phyloP scores from a whole-genome alignment of 2,797 vertebrate species.

The Heterohyrax brucei region DNA sequence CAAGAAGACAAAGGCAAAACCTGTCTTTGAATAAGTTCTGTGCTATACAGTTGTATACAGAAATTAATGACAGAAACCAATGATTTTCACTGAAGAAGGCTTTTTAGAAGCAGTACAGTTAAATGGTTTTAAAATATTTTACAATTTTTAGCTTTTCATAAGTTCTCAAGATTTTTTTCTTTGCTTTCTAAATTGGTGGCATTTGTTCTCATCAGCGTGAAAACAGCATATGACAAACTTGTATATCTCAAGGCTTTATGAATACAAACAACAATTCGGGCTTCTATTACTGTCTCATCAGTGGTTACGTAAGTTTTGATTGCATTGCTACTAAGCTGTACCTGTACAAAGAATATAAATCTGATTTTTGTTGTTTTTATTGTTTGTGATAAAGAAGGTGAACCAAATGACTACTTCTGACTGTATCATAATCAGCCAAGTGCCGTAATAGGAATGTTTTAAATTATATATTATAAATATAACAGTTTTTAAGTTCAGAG shows the following conservation, averaged over 20 bases:
- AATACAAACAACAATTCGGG: neutral
- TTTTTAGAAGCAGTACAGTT: neutral
- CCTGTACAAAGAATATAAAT: constrained; percentile 42
- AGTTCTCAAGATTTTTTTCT: constrained; percentile 34
- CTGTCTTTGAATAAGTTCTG: no score
- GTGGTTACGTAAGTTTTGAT: constrained; percentile 7
- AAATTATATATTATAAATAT: neutral
- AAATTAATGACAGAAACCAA: neutral
- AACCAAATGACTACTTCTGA: neutral
- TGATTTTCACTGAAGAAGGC: neutral
- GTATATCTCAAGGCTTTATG: neutral
- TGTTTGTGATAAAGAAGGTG: neutral
- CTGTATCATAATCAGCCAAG: neutral
- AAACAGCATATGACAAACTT: neutral
- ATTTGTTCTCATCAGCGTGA: constrained; percentile 24
- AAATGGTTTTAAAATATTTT: constrained; percentile 50
- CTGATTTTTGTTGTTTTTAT: constrained; percentile 61
- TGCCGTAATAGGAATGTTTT: constrained; percentile 23
- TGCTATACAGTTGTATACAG: neutral
- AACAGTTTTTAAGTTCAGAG: neutral
- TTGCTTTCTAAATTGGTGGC: constrained; percentile 52
- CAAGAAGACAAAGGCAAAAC: no score
- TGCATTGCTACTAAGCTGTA: constrained; percentile 5
- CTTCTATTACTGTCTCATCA: neutral
- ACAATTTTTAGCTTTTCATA: neutral